These are phyloP conservation scores for Yponomeuta evonymella DNA, from an alignment of 2,888 invertebrate genomes.

Conservation along the genomic window DNA sequence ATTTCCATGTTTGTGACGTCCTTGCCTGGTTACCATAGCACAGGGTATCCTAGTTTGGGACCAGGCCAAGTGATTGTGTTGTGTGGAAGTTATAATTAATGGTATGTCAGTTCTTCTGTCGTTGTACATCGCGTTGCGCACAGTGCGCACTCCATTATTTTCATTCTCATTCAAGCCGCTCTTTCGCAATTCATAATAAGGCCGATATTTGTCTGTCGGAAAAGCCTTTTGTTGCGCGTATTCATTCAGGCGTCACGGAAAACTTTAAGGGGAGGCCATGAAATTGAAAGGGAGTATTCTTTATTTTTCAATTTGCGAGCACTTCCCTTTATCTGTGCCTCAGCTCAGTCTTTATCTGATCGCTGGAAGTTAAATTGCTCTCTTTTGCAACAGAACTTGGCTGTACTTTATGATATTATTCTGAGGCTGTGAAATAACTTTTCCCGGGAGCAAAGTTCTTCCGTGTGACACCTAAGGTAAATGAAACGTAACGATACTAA, in stretches of 20 bases:
- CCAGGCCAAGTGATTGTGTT: no score
- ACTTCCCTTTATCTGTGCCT: slow-evolving; percentile 1
- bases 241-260: slow-evolving; percentile 31
- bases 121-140: neutral
- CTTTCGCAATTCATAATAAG: slow-evolving; percentile 6
- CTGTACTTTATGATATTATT: neutral
- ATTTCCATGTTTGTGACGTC: no score
- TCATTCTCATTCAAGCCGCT: neutral
- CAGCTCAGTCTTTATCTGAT: neutral
- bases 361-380: neutral
- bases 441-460: no score
- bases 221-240: slow-evolving; percentile 32
- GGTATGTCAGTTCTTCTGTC: neutral
- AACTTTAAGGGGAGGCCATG: slow-evolving; percentile 26
- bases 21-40: no score
- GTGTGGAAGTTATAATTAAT: no score
- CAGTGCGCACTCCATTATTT: neutral
- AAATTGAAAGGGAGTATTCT: slow-evolving; percentile 8
- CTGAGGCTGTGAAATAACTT: neutral
- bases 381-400: neutral
- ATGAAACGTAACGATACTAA: no score
- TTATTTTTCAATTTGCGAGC: slow-evolving; percentile 10
- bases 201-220: slow-evolving; percentile 16
- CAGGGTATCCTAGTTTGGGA: no score
- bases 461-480: no score